Conservation (phyloP, 2,888 invertebrate species). For the Pterobdella sp. region DNA sequence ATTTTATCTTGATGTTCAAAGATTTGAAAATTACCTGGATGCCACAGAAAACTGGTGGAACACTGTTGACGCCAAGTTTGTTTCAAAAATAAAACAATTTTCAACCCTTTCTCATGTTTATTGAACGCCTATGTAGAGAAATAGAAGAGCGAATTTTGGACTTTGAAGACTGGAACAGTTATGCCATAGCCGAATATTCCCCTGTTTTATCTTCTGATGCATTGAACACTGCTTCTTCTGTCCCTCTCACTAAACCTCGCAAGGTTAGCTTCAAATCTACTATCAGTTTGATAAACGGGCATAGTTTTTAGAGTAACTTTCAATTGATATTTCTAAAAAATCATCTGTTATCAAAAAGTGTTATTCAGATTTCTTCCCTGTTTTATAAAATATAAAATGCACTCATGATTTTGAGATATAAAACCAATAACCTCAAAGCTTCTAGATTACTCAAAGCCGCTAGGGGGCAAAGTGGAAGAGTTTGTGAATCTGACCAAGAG, state of each 20-base stretch:
- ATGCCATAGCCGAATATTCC: slow-evolving; percentile 79
- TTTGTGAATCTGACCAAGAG: slow-evolving; percentile 41
- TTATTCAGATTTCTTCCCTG: too few relatives aligned
- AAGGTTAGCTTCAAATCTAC: not conserved
- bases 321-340: too few relatives aligned
- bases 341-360: too few relatives aligned
- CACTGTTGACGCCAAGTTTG: slow-evolving; percentile 55
- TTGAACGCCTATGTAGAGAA: not conserved
- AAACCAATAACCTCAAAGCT: slow-evolving; percentile 38
- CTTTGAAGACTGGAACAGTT: slow-evolving; percentile 98
- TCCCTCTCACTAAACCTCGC: slow-evolving; percentile 2
- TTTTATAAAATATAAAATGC: too few relatives aligned
- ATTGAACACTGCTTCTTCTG: slow-evolving; percentile 26
- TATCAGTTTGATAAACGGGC: too few relatives aligned
- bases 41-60: slow-evolving; percentile 97
- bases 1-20: not conserved
- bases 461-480: slow-evolving; percentile 60
- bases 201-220: slow-evolving; percentile 68
- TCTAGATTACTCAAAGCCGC: slow-evolving; percentile 41
- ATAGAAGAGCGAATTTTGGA: slow-evolving; percentile 73
- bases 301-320: too few relatives aligned
- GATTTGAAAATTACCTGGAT: slow-evolving; percentile 74
- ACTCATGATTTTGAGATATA: too few relatives aligned
- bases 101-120: too few relatives aligned
- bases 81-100: too few relatives aligned